phyloP scores from a whole-genome alignment of 2,888 invertebrate genomes.

The Pherbina coryleti region DNA sequence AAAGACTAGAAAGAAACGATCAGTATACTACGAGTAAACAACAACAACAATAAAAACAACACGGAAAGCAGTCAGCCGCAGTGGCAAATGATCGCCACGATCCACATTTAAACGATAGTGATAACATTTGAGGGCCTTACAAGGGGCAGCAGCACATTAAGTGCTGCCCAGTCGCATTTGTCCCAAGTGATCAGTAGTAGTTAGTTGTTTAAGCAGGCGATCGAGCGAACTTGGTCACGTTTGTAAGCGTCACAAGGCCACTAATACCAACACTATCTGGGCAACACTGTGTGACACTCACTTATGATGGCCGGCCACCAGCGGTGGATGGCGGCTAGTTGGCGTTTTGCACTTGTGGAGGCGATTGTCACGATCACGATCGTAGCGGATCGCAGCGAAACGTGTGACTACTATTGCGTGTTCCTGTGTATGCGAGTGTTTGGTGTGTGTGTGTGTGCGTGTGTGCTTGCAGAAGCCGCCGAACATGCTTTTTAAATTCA shows the following conservation, averaged over 20 bases:
- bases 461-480: conserved; percentile 20
- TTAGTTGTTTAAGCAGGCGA: not conserved
- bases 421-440: not conserved
- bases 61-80: not conserved
- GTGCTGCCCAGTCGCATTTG: not conserved
- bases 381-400: conserved; percentile 1
- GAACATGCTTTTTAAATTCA: conserved; percentile 21
- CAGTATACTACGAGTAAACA: conserved; percentile 7
- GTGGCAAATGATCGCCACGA: conserved; percentile 11
- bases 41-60: not conserved
- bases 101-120: conserved; percentile 18
- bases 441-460: not conserved
- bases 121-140: conserved; percentile 15
- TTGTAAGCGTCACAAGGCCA: conserved; percentile 36
- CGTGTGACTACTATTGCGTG: conserved; percentile 24
- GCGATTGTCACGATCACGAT: conserved; percentile 39
- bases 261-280: conserved; percentile 18
- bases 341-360: conserved; percentile 33
- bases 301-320: conserved; percentile 17
- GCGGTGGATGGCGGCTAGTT: conserved; percentile 3
- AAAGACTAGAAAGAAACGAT: conserved; percentile 23
- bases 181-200: not conserved
- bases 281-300: not conserved
- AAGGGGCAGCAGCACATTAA: conserved; percentile 10
- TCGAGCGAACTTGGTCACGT: conserved; percentile 32